These are phyloP conservation scores for Pungitius pungitius DNA, from an alignment of 2,113 vertebrate species.

Conservation along the genomic window DNA sequence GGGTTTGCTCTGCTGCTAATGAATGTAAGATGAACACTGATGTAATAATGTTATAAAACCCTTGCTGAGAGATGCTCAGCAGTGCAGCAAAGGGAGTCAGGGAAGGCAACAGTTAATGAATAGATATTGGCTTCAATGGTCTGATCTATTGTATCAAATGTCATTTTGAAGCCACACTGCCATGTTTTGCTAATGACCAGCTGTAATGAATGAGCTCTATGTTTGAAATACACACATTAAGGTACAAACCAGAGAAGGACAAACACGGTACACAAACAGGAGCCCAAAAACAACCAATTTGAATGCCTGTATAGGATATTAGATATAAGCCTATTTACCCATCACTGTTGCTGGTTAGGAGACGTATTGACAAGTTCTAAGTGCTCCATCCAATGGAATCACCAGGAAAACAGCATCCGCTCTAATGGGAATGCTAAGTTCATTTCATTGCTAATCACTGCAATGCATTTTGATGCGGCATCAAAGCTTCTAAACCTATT, in stretches of 20 bases:
- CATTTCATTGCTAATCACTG: background rate
- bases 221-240: background rate
- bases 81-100: background rate
- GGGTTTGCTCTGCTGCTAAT: background rate
- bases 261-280: background rate
- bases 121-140: slow-evolving; percentile 11
- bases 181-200: slow-evolving; percentile 8
- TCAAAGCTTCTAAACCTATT: background rate
- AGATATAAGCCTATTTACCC: background rate
- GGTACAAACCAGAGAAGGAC: background rate
- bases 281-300: background rate
- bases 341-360: background rate
- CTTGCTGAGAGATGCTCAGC: slow-evolving; percentile 2
- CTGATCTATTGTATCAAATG: slow-evolving; percentile 22
- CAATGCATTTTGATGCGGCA: background rate
- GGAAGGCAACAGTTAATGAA: slow-evolving; percentile 25
- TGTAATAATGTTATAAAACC: background rate
- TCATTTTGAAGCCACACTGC: slow-evolving; percentile 16
- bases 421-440: background rate
- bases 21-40: background rate
- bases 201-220: slow-evolving; percentile 12
- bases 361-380: background rate
- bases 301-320: background rate
- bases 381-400: background rate
- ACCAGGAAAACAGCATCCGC: background rate